These are phyloP conservation scores for Diphyllodes magnificus DNA, from an alignment of 2,113 vertebrate genomes.

Conservation along the genomic window DNA sequence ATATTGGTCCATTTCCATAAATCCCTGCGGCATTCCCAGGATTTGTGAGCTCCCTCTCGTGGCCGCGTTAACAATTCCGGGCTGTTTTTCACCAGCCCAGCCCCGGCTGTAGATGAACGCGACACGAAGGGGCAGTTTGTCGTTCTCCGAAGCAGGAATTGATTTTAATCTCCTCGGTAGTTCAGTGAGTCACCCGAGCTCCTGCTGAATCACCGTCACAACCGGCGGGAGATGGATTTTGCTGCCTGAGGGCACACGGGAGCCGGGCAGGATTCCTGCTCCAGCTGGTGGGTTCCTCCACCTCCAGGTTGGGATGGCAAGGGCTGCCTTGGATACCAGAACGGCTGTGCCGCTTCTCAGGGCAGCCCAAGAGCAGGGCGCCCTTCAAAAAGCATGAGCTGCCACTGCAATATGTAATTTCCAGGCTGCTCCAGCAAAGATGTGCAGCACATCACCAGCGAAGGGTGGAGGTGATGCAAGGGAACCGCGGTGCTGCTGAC, in stretches of 20 bases:
- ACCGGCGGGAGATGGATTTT: neutral
- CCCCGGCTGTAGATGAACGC: neutral
- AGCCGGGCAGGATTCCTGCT: neutral
- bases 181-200: neutral
- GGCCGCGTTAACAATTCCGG: neutral
- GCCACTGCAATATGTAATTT: accelerated
- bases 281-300: neutral
- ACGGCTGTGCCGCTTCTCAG: neutral
- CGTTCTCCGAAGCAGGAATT: neutral
- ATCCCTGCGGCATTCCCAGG: neutral
- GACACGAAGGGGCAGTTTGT: neutral
- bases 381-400: accelerated
- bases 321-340: neutral
- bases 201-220: neutral
- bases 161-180: neutral
- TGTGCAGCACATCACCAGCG: neutral
- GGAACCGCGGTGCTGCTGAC: accelerated
- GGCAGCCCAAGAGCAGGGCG: neutral
- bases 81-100: neutral
- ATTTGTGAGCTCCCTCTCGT: conserved; percentile 34
- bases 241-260: accelerated
- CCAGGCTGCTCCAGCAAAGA: neutral
- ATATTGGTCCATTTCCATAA: accelerated
- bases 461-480: neutral
- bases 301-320: neutral